These are phyloP conservation scores for Pocillopora verrucosa DNA, from an alignment of 64 coral and sea anemone species.

Conservation along the genomic window DNA sequence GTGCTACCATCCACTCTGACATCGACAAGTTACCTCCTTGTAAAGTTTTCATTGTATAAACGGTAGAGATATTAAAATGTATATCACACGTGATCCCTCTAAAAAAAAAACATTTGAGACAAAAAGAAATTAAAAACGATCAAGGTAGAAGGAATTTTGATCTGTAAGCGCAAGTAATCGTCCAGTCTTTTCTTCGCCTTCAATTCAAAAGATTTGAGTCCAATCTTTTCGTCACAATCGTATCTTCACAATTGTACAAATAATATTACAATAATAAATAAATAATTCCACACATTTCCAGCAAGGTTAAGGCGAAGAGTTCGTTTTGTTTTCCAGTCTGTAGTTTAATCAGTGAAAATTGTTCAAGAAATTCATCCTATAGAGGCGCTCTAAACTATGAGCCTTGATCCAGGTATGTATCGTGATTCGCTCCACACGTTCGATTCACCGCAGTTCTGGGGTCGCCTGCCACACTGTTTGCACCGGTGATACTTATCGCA, in stretches of 20 bases:
- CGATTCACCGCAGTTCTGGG: conserved; percentile 81
- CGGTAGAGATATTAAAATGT: not conserved
- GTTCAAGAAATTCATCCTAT: not conserved
- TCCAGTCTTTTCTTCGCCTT: not conserved
- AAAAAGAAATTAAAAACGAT: not conserved
- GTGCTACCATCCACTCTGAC: not conserved
- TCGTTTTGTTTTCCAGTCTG: not conserved
- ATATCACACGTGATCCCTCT: not conserved
- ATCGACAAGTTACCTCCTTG: not conserved
- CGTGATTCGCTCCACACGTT: conserved; percentile 85
- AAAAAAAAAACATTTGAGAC: not conserved
- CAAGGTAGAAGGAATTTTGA: not conserved
- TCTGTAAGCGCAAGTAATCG: not conserved
- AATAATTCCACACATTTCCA: conserved; percentile 25
- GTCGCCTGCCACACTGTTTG: conserved; percentile 73
- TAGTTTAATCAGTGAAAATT: not conserved
- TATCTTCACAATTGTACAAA: conserved; percentile 16
- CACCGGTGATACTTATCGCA: conserved; percentile 79
- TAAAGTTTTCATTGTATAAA: not conserved
- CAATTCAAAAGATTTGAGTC: not conserved
- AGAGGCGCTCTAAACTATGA: conserved; percentile 54
- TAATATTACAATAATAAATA: conserved; percentile 35
- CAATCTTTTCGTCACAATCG: not conserved
- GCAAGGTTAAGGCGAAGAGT: conserved; percentile 17
- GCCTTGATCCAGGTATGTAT: conserved; percentile 76